Evolutionary conservation across 2,888 invertebrate genomes (phyloP).

Genomic region (Mechanitis mazaeus): DNA sequence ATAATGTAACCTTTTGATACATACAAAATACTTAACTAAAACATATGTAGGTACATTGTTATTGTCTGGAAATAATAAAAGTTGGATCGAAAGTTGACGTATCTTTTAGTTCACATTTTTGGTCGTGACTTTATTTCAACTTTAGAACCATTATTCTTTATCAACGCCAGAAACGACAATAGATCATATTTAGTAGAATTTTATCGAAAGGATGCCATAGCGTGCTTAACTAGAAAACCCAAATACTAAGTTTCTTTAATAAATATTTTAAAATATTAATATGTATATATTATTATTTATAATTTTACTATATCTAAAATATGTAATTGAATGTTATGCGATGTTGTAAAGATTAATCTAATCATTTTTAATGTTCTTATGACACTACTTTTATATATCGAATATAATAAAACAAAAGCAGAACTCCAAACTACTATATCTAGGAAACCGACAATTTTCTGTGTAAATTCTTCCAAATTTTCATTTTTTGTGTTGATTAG

Average conservation of each 20-base stretch:
- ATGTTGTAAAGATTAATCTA: too few relatives aligned
- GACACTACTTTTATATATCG: too few relatives aligned
- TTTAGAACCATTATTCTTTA: conserved; percentile 47
- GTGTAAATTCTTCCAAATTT: too few relatives aligned
- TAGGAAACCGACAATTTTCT: too few relatives aligned
- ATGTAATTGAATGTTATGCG: too few relatives aligned
- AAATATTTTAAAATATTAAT: too few relatives aligned
- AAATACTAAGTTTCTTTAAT: conserved; percentile 2
- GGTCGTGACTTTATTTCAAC: conserved; percentile 26
- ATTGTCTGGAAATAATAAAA: conserved; percentile 18
- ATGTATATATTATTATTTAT: too few relatives aligned
- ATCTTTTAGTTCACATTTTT: conserved; percentile 22
- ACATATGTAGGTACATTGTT: conserved; percentile 17
- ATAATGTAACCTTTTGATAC: background rate
- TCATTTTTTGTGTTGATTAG: too few relatives aligned
- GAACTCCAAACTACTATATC: too few relatives aligned
- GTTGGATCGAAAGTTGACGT: conserved; percentile 8
- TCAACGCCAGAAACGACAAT: conserved; percentile 45
- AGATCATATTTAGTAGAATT: conserved; percentile 40
- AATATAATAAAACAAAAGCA: too few relatives aligned
- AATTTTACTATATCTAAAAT: too few relatives aligned
- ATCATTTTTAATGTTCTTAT: too few relatives aligned
- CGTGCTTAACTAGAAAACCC: conserved; percentile 4
- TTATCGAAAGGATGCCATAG: conserved; percentile 21
- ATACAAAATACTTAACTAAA: conserved; percentile 10